These are phyloP conservation scores for Stenodema calcarata DNA, from an alignment of 2,888 invertebrate genomes.

Conservation along the genomic window DNA sequence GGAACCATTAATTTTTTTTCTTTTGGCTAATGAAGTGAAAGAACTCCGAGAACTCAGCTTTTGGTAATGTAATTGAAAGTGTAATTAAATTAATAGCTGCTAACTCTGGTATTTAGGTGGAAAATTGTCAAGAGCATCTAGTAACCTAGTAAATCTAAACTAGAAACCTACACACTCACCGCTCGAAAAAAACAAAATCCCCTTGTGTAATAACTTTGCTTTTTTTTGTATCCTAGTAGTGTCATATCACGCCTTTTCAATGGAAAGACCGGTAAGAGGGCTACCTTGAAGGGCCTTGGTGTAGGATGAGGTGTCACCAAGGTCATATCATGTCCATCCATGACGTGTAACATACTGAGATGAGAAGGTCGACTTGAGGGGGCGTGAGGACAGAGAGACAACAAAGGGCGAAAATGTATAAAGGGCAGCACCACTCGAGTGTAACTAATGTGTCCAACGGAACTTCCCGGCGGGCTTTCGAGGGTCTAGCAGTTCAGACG, in stretches of 20 bases:
- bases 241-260: neutral
- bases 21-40: too few species aligned
- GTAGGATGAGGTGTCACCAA: neutral
- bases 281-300: neutral
- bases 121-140: too few species aligned
- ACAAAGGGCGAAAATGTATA: neutral
- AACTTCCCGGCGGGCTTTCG: neutral
- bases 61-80: too few species aligned
- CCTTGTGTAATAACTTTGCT: too few species aligned
- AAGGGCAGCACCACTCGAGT: neutral
- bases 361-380: neutral
- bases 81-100: too few species aligned
- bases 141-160: too few species aligned
- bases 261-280: neutral
- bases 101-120: too few species aligned
- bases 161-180: too few species aligned
- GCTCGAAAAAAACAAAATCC: too few species aligned
- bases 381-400: neutral
- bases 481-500: too few species aligned
- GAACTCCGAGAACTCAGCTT: too few species aligned
- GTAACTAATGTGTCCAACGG: neutral
- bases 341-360: neutral
- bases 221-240: neutral
- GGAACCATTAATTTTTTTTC: too few species aligned
- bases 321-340: neutral